These are phyloP conservation scores for Intellagama lesueurii DNA, from an alignment of 2,797 vertebrate species.

Conservation along the genomic window DNA sequence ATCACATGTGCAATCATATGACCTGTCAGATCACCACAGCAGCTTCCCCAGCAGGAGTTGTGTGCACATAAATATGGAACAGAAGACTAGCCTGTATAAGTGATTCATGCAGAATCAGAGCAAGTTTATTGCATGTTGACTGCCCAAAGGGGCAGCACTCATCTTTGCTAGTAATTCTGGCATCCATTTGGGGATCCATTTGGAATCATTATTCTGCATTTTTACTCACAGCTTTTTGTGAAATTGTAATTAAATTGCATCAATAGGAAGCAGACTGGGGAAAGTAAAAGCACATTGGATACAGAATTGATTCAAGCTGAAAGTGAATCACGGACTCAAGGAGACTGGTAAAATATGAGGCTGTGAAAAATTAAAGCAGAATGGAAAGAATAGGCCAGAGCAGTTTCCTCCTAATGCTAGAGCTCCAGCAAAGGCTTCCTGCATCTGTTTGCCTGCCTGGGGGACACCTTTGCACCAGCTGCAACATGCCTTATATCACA, in stretches of 20 bases:
- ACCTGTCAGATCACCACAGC: too few relatives aligned
- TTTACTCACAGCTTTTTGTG: neutral
- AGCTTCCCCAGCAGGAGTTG: too few relatives aligned
- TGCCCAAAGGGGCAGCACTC: neutral
- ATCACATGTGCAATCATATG: too few relatives aligned
- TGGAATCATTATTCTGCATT: neutral
- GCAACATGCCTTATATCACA: too few relatives aligned
- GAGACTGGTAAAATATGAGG: neutral
- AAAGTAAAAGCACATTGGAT: neutral
- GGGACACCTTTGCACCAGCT: too few relatives aligned
- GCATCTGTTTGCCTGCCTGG: neutral
- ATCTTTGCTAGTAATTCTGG: neutral
- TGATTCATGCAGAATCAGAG: too few relatives aligned
- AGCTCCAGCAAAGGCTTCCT: neutral
- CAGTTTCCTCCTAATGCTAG: neutral
- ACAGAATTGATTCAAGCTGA: neutral
- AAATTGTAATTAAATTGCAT: neutral
- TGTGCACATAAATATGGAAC: too few relatives aligned
- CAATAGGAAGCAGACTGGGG: neutral
- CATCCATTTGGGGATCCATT: neutral
- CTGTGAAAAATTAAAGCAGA: neutral
- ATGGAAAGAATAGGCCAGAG: neutral
- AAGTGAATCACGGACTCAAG: neutral
- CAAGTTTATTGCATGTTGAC: neutral
- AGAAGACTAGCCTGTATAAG: too few relatives aligned